These are phyloP conservation scores for Neoitamus cyanurus DNA, from an alignment of 2,888 invertebrate genomes.

Conservation along the genomic window DNA sequence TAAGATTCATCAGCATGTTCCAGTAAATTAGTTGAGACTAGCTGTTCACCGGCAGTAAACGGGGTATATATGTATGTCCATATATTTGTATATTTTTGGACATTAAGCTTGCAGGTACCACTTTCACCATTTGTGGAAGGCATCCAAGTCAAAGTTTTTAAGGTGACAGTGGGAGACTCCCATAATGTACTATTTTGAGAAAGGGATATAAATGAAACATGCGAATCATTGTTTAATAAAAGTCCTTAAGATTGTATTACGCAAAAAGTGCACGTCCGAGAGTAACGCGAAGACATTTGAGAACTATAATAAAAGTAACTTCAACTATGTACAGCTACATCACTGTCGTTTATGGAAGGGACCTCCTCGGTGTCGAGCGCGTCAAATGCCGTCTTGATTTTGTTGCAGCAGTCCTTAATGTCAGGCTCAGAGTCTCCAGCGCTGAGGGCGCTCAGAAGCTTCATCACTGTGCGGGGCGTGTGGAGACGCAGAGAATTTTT, in stretches of 20 bases:
- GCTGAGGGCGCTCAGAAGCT: slow-evolving; percentile 54
- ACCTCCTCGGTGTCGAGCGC: slow-evolving; percentile 13
- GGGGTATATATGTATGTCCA: no score
- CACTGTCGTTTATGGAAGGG: neutral
- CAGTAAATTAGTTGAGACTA: no score
- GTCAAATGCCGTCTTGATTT: slow-evolving; percentile 54
- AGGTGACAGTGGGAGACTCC: no score
- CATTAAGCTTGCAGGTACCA: no score
- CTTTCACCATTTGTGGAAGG: no score
- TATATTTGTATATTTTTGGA: no score
- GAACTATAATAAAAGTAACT: slow-evolving; percentile 4
- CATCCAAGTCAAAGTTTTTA: no score
- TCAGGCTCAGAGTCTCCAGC: slow-evolving; percentile 55
- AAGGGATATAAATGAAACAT: neutral
- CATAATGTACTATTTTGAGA: no score
- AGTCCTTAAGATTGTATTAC: slow-evolving; percentile 37
- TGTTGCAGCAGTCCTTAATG: slow-evolving; percentile 56
- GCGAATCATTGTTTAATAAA: neutral
- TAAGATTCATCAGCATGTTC: no score
- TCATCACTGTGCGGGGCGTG: slow-evolving; percentile 53
- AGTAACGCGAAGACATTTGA: neutral
- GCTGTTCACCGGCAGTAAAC: no score
- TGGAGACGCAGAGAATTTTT: slow-evolving; percentile 53
- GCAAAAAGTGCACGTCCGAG: neutral
- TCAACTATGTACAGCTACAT: slow-evolving; percentile 24